phyloP scores from a whole-genome alignment of 2,797 vertebrate species.

The Lepilemur septentrionalis region DNA sequence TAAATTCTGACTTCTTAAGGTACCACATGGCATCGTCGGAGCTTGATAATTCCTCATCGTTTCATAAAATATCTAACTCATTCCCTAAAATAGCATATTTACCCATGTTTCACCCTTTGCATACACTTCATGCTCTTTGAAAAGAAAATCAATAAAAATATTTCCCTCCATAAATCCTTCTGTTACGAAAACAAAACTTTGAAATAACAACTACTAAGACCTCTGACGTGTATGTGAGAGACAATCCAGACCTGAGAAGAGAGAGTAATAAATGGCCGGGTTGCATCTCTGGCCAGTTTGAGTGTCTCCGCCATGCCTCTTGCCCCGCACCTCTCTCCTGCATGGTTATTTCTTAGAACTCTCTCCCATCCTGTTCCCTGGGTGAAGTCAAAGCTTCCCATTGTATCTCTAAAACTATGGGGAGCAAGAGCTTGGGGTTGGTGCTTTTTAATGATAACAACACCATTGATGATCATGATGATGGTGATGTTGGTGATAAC shows the following conservation, averaged over 20 bases:
- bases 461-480: no score
- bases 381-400: not conserved
- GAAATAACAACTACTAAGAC: not conserved
- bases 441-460: not conserved
- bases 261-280: not conserved
- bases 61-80: not conserved
- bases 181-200: constrained; percentile 16
- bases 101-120: not conserved
- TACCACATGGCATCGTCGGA: not conserved
- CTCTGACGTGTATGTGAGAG: not conserved
- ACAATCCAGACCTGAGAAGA: not conserved
- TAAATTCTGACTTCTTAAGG: not conserved
- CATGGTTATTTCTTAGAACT: not conserved
- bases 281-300: not conserved
- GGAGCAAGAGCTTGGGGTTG: not conserved
- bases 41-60: not conserved
- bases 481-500: not conserved
- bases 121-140: not conserved
- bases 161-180: not conserved
- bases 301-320: rapidly evolving
- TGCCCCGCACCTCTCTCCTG: not conserved
- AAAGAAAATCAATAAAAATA: constrained; percentile 30
- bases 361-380: not conserved
- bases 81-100: constrained; percentile 30
- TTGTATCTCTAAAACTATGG: not conserved